These are phyloP conservation scores for crab-eating macaque (Macaca fascicularis) DNA, from an alignment of 2,113 vertebrate species.

Conservation along the genomic window T2T-MFA8v1.1 NC_088387.1:121086001-121086500, in stretches of 20 bases:
- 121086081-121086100: neutral
- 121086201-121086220: neutral
- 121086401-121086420: neutral
- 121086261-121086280: neutral
- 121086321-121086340: neutral
- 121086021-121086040: neutral
- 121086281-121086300: too few relatives aligned
- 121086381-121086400: neutral
- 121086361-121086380: neutral
- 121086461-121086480: fast-evolving
- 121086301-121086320: neutral
- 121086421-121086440: neutral
- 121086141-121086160: neutral
- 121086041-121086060: neutral
- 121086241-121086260: fast-evolving
- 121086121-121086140: neutral
- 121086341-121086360: neutral
- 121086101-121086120: neutral
- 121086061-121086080: neutral
- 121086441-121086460: too few relatives aligned
- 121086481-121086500: neutral
- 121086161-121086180: neutral
- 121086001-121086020: too few relatives aligned
- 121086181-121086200: neutral
- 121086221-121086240: too few relatives aligned